Evolutionary conservation across 2,113 vertebrate species (phyloP), one percentile per base, ranked within the genome.

Genomic region (Sisor rabdophorus): DNA sequence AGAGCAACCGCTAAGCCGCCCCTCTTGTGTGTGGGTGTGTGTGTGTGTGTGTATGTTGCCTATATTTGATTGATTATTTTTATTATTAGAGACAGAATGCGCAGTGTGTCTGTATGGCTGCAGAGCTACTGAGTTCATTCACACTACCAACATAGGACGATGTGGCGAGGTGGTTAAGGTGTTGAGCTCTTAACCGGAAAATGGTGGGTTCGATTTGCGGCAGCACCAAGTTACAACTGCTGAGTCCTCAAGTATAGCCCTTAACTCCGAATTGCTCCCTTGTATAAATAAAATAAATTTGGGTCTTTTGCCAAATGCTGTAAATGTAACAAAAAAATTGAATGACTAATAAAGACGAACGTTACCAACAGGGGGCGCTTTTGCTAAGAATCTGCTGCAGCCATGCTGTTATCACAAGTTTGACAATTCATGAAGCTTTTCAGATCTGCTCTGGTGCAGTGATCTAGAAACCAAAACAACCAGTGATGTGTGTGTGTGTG

Each of bases 1-100:
- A 71, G 83, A 89, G 87, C 87, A 92, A 87, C 84, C 90, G 88
- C 75, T 82, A 82, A 73, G 26, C 2, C 32, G 19, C 50, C 22
- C 52, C 17, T 44, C 52, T 20, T 17, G 0, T n/a, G 1, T 55
- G 65, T 28, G 44, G 16, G 19, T 30, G 36, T 26, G 54, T 64
- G 58, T 71, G 64, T 63, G 36, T 11, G 24, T 32, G 67, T 32
- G 48, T 53, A 28, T 36, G 52, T 71, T 3, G 16, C 24, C 11
- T 5, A 19, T 1, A 50, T 52, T 3, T 50, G 9, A 50, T 28
- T 28, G 19, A 4, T 67, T 47, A 67, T 17, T 47, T 47, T 24
- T 48, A 44, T 48, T 67, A 26, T 67, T 50, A 67, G 10, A 44
- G 44, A 44, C 19, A n/a, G 28, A 47, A 36, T 24, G n/a, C 22